Evolutionary conservation across 2,888 invertebrate species (phyloP), one percentile per base, ranked within the genome.

Genomic region (Melanophora roralis): DNA sequence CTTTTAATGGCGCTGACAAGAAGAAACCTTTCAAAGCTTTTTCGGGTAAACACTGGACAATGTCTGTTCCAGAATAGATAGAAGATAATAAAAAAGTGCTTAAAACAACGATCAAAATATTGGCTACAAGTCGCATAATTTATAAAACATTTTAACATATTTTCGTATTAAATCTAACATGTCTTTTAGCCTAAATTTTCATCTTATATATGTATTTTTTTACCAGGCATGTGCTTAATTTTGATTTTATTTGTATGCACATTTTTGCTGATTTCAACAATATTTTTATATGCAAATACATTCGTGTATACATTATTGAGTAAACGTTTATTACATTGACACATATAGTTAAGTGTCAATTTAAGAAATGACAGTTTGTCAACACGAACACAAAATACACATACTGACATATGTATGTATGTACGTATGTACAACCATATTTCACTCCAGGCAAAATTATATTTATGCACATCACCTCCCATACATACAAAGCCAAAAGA

Each of bases 281-380:
- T 40, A 47, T 27, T 36, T 16, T 16, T 21, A 2, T 49, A 64
- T 51, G 19, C 14, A 36, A 12, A 27, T n/a, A 16, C 57, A 32
- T 36, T 21, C 12, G 34, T 21, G n/a, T 51, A 27, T 27, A 21
- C 27, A n/a, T 23, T 55, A 11, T n/a, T 23, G 21, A 49, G 8
- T 74, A 40, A 27, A 49, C 65, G 49, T 34, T 59, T 59, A 78
- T 76, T 76, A 68, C 71, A 80, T 81, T 81, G 82, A 67, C 73
- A 73, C 67, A 78, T 49, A 67, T 62, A 73, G 62, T 71, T 75
- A 65, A 75, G 79, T 79, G 79, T 71, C 75, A 75, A 79, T 67
- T 75, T 75, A 79, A 75, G 79, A 75, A 75, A 75, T 79, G 79
- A 65, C 79, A 65, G 64, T 60, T 75, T 68, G 69, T 75, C 74